Evolutionary conservation across 2,888 invertebrate genomes (phyloP), one percentile per base, ranked within the genome.

Genomic region (Caenorhabditis becei): DNA sequence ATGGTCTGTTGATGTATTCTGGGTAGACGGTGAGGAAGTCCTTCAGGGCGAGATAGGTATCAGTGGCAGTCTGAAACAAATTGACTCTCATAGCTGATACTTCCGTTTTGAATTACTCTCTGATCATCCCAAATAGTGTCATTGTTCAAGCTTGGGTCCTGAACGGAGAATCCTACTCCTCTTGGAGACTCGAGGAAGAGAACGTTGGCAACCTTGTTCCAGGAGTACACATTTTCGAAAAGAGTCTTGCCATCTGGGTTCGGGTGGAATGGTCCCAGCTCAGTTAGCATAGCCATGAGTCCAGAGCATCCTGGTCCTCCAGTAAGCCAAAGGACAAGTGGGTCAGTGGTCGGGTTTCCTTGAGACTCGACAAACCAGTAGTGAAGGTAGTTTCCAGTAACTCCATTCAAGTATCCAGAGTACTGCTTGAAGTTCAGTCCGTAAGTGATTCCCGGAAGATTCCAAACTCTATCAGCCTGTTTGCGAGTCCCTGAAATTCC

Each of bases 131-230:
- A 87, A 37, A 71, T 66, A 3, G 70, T 65, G 58, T 87, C 87
- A 41, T 72, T 78, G 65, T 87, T 86, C 65, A 83, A 65, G n/a
- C 72, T 82, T 35, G n/a, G 26, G 54, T 87, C 80, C 77, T 87
- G 87, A 26, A 82, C 83, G 10, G 93, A 93, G 86, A 91, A 93
- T 1, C 93, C 93, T 59, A 93, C 93, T 66, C 92, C 92, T 35
- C 92, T 92, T 28, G 93, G 93, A 1, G 93, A 91, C 86, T 93
- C 93, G 77, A 93, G 82, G 86, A 92, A 93, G 61, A 93, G 66
- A 80, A 93, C 91, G 86, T 93, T 93, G 18, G 92, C 81, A 32
- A 89, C 91, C 84, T 91, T 91, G 69, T 91, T 91, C 91, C 91
- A 91, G 3, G 88, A 83, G 67, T 90, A 91, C 14, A 84, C 84